Conservation (phyloP, 2,888 invertebrate species). For the Petrophora chlorosata region DNA sequence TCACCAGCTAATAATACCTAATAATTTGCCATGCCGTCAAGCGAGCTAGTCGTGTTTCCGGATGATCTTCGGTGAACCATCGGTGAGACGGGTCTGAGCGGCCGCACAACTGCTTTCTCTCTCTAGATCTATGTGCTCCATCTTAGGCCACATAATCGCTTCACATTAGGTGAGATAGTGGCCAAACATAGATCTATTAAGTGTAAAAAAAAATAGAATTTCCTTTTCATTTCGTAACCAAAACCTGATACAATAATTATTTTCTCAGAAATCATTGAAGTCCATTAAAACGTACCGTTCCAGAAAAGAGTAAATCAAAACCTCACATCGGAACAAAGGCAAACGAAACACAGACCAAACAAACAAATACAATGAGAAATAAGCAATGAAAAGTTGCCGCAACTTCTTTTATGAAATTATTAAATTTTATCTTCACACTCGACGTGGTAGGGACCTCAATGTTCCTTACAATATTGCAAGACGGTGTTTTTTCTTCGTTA, state of each 20-base stretch:
- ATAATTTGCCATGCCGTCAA: too few species aligned
- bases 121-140: too few species aligned
- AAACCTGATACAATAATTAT: neutral
- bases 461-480: conserved; percentile 23
- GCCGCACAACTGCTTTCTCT: too few species aligned
- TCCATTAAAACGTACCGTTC: conserved; percentile 1
- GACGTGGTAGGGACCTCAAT: conserved; percentile 4
- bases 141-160: too few species aligned
- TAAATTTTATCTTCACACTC: conserved; percentile 21
- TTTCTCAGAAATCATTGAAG: neutral
- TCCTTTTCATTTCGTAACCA: neutral
- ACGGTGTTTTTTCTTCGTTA: conserved; percentile 31
- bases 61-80: too few species aligned
- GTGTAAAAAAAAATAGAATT: too few species aligned
- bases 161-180: too few species aligned
- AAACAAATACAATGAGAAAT: conserved; percentile 14
- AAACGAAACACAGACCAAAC: conserved; percentile 7
- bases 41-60: too few species aligned
- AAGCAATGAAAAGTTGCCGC: conserved; percentile 20
- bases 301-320: conserved; percentile 6
- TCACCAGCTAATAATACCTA: too few species aligned
- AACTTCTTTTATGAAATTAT: conserved; percentile 21
- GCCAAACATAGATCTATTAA: too few species aligned
- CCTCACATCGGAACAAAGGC: conserved; percentile 1
- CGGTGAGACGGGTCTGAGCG: too few species aligned